A percentile compares a stretch with the other conserved stretches of the same genome.
Conservation (phyloP, 2,888 invertebrate genomes). For the Lochmaea crataegi region DNA sequence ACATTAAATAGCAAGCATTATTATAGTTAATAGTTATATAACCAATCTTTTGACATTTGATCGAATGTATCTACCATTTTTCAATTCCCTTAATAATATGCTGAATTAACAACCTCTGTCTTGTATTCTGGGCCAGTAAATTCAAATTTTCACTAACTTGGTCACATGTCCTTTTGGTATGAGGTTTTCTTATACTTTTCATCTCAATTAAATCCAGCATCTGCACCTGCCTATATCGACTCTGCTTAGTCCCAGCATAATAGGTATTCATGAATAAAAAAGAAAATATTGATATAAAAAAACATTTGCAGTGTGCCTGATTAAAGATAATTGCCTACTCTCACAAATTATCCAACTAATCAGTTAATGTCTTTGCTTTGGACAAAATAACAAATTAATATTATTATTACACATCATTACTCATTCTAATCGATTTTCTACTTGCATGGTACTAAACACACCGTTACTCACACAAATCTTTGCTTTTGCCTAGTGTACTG, state of each 20-base stretch:
- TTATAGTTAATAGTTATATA: neutral
- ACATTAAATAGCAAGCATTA: neutral
- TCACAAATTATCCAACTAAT: neutral
- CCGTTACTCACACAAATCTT: slow-evolving; percentile 6
- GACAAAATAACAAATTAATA: slow-evolving; percentile 1
- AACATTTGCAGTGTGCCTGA: slow-evolving; percentile 4
- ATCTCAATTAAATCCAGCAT: too few relatives aligned
- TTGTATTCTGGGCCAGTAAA: too few relatives aligned
- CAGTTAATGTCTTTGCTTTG: neutral
- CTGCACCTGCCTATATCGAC: too few relatives aligned
- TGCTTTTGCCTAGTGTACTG: slow-evolving; percentile 2
- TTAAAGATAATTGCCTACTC: neutral
- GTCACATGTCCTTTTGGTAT: too few relatives aligned
- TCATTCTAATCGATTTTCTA: neutral
- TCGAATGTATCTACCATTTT: too few relatives aligned
- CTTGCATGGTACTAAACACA: slow-evolving; percentile 1
- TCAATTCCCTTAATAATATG: too few relatives aligned
- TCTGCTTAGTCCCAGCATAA: too few relatives aligned
- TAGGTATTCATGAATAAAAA: neutral
- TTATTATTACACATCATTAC: neutral
- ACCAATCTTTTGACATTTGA: too few relatives aligned
- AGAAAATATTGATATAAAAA: neutral
- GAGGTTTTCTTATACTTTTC: too few relatives aligned
- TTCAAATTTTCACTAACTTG: too few relatives aligned
- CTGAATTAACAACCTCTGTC: too few relatives aligned